Percentiles rank a stretch among this genome's conserved stretches.
Evolutionary conservation across 53 echinoderm and acorn worm species (phyloP).

Genomic region (Apostichopus leukothele): DNA sequence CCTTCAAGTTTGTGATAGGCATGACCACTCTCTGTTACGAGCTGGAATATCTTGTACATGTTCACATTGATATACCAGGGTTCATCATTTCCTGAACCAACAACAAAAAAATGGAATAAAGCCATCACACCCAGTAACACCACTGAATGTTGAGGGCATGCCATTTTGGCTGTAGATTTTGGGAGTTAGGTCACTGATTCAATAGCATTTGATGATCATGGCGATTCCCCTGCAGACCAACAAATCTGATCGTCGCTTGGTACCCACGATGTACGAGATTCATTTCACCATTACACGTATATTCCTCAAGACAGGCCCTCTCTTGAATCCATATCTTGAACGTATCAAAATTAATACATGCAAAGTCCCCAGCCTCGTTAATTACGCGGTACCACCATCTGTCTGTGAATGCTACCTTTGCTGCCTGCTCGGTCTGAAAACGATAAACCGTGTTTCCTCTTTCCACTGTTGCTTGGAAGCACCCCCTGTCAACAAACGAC

Average conservation of each 20-base stretch:
- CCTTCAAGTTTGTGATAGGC: slow-evolving; percentile 27
- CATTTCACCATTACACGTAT: neutral
- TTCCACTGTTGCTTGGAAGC: neutral
- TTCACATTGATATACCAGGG: slow-evolving; percentile 42
- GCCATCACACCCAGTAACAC: neutral
- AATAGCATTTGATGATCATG: neutral
- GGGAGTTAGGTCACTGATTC: too few species aligned
- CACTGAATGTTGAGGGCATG: neutral
- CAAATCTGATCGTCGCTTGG: slow-evolving; percentile 42
- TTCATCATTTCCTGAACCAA: neutral
- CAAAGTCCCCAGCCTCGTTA: slow-evolving; percentile 65
- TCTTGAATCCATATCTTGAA: slow-evolving; percentile 60
- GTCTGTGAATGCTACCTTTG: slow-evolving; percentile 7
- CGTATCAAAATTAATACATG: slow-evolving; percentile 47
- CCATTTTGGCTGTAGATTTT: neutral
- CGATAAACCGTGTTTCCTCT: neutral
- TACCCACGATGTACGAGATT: slow-evolving; percentile 41
- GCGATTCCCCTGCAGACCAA: slow-evolving; percentile 26
- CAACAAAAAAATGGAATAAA: neutral
- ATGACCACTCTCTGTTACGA: slow-evolving; percentile 38
- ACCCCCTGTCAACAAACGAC: neutral
- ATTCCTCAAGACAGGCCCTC: slow-evolving; percentile 58
- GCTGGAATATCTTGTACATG: slow-evolving; percentile 1
- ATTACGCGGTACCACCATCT: slow-evolving; percentile 55
- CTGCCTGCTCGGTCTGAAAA: neutral